Percentiles rank a stretch among this genome's conserved stretches.
Conservation (phyloP, 2,113 vertebrate genomes). For the Erythrolamprus reginae region DNA sequence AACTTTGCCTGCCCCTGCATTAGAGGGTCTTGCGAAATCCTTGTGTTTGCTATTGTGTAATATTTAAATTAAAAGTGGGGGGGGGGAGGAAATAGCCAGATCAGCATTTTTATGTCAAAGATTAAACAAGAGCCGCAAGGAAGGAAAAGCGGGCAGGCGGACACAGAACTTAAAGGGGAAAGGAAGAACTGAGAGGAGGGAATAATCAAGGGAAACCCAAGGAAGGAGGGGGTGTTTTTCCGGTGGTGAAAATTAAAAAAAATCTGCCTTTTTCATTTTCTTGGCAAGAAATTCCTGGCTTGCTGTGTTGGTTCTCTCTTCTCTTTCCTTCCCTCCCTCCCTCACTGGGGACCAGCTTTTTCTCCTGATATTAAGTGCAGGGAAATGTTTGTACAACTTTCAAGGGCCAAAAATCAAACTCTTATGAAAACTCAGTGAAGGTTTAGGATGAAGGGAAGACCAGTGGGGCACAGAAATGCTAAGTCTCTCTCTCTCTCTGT, state of each 20-base stretch:
- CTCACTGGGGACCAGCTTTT: neutral
- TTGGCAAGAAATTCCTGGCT: neutral
- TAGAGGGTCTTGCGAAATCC: neutral
- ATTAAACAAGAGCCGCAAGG: slow-evolving; percentile 43
- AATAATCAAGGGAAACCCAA: neutral
- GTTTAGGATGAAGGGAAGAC: neutral
- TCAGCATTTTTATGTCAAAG: slow-evolving; percentile 47
- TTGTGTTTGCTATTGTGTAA: slow-evolving; percentile 38
- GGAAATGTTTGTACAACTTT: neutral
- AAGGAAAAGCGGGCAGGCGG: neutral
- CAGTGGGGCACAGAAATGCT: neutral
- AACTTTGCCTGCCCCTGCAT: too few species aligned
- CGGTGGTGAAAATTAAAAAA: neutral
- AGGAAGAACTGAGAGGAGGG: too few species aligned
- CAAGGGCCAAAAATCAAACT: neutral
- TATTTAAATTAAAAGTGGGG: neutral
- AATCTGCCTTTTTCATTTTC: neutral
- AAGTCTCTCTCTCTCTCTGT: neutral
- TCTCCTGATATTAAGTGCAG: neutral
- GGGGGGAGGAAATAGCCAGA: neutral
- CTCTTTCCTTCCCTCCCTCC: neutral
- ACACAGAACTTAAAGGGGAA: neutral
- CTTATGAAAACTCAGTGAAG: neutral
- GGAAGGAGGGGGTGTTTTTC: fast-evolving
- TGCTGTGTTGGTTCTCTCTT: neutral